phyloP scores from a whole-genome alignment of 1,140 invertebrate genomes.

The Dufourea novaeangliae region DNA sequence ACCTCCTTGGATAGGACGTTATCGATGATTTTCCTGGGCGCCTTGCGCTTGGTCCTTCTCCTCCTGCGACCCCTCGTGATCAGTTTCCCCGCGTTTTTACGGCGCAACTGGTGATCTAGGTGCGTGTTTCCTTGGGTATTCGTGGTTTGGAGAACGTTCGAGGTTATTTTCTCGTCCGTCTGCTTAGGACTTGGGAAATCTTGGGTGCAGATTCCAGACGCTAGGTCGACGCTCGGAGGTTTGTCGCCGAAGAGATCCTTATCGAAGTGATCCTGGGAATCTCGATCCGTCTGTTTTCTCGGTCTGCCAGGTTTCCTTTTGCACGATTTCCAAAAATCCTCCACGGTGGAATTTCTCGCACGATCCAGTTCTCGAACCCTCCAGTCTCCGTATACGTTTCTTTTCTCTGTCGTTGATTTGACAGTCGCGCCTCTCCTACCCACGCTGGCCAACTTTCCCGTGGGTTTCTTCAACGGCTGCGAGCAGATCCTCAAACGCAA shows the following conservation, averaged over 20 bases:
- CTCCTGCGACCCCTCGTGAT: neutral
- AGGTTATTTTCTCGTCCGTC: neutral
- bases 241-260: neutral
- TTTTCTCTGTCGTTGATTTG: neutral
- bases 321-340: conserved; percentile 4
- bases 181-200: neutral
- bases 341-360: neutral
- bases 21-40: too few relatives aligned
- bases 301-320: neutral
- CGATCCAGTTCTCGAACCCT: neutral
- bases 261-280: neutral
- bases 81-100: neutral
- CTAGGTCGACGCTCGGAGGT: neutral
- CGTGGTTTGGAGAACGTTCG: too few relatives aligned
- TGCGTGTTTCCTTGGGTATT: neutral
- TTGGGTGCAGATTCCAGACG: neutral
- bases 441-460: too few relatives aligned
- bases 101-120: neutral
- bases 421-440: too few relatives aligned
- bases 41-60: neutral
- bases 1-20: neutral
- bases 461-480: neutral
- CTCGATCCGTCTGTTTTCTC: neutral
- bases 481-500: neutral
- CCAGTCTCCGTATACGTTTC: neutral